Conservation (phyloP, 2,113 vertebrate species). For the Hypocryptadius cinnamomeus region DNA sequence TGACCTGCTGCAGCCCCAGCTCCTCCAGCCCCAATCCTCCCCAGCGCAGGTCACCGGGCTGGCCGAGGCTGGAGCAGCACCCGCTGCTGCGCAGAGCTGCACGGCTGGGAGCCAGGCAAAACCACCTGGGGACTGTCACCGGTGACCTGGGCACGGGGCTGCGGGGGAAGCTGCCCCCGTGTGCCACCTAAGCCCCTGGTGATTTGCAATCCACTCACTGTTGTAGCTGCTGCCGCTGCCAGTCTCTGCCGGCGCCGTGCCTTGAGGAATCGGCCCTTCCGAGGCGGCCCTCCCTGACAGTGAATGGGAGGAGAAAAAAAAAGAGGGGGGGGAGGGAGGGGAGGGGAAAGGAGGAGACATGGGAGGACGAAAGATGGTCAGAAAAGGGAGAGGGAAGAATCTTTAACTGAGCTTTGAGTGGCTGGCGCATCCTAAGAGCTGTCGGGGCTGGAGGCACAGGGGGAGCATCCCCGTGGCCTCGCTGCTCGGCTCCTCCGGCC, state of each 20-base stretch:
- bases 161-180: not conserved
- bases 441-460: not conserved
- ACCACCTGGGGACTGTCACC: not conserved
- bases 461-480: not conserved
- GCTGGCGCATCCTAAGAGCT: slow-evolving; percentile 7
- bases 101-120: not conserved
- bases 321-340: slow-evolving; percentile 51
- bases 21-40: not conserved
- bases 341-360: slow-evolving; percentile 60
- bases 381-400: slow-evolving; percentile 65
- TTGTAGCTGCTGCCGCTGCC: slow-evolving; percentile 67
- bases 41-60: not conserved
- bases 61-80: not conserved
- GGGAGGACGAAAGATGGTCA: slow-evolving; percentile 65
- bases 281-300: slow-evolving; percentile 68
- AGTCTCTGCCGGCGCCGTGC: slow-evolving; percentile 65
- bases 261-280: slow-evolving; percentile 60
- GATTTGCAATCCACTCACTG: slow-evolving; percentile 66
- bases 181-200: slow-evolving; percentile 52
- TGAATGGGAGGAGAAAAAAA: slow-evolving; percentile 65
- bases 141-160: not conserved
- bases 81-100: accelerated
- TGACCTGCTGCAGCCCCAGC: slow-evolving; percentile 43
- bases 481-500: not conserved
- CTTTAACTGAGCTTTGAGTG: slow-evolving; percentile 58